Evolutionary conservation across 2,797 vertebrate genomes (phyloP).

Genomic region (Parotocinclus haroldoi): DNA sequence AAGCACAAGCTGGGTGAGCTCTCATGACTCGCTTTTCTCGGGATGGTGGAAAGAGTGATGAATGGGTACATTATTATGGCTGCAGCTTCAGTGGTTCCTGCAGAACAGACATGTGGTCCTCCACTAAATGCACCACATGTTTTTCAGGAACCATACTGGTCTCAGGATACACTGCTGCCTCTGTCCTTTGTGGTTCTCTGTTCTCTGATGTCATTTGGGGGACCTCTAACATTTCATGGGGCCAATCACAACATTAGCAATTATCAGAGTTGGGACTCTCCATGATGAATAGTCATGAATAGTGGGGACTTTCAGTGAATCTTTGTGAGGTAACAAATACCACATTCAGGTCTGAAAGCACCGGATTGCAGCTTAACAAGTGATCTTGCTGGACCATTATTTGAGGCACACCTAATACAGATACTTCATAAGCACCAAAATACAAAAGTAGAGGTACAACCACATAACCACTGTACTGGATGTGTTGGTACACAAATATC

Average conservation of each 20-base stretch:
- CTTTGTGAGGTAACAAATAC: too few species aligned
- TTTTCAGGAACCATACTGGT: conserved; percentile 15
- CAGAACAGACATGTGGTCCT: conserved; percentile 29
- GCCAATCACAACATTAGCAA: conserved; percentile 40
- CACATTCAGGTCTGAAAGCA: too few species aligned
- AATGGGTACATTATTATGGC: conserved; percentile 38
- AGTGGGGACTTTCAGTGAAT: too few species aligned
- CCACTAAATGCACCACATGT: conserved; percentile 17
- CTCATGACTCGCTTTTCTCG: conserved; percentile 36
- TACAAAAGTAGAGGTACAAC: too few species aligned
- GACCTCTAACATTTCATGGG: conserved; percentile 36
- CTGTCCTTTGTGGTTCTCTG: conserved; percentile 37
- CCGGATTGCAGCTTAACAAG: too few species aligned
- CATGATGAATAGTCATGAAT: too few species aligned
- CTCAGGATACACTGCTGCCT: conserved; percentile 45
- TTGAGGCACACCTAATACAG: too few species aligned
- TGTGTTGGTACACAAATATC: too few species aligned
- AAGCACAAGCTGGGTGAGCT: conserved; percentile 29
- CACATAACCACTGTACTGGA: too few species aligned
- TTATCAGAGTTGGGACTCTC: neutral
- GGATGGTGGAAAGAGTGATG: conserved; percentile 46
- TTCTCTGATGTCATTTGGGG: conserved; percentile 40
- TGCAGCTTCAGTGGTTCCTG: conserved; percentile 30
- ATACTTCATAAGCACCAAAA: too few species aligned
- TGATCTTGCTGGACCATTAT: too few species aligned